These are phyloP conservation scores for Irena cyanogastra DNA, from an alignment of 2,113 vertebrate genomes.

Conservation along the genomic window DNA sequence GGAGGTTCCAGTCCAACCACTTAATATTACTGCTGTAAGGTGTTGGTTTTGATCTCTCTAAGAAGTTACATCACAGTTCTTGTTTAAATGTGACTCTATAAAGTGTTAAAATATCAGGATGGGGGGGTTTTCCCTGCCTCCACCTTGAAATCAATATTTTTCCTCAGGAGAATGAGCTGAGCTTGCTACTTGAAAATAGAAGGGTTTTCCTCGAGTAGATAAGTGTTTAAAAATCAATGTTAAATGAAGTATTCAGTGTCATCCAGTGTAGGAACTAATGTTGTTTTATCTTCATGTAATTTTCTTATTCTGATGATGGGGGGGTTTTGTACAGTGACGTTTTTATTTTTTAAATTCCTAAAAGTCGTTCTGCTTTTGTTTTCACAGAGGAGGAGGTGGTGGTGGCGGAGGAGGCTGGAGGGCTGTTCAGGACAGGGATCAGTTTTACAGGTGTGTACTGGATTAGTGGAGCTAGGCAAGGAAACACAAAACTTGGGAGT, in stretches of 20 bases:
- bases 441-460: constrained; percentile 75
- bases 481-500: not conserved
- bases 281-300: rapidly evolving
- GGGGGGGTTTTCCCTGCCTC: not conserved
- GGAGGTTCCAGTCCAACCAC: not conserved
- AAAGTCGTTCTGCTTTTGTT: not conserved
- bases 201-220: not conserved
- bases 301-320: not conserved
- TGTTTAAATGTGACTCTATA: not conserved
- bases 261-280: not conserved
- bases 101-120: not conserved
- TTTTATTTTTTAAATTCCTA: not conserved
- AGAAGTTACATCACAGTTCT: not conserved
- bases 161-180: not conserved
- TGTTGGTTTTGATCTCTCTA: rapidly evolving
- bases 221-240: not conserved
- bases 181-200: not conserved
- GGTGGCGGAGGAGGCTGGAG: constrained; percentile 78
- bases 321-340: not conserved
- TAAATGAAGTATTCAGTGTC: not conserved
- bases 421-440: constrained; percentile 81
- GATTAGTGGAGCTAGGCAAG: not conserved
- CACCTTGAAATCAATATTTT: not conserved
- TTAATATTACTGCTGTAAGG: rapidly evolving
- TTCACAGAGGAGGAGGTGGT: constrained; percentile 72